Conservation (phyloP, 1,140 invertebrate genomes). For the Lamellibrachia luymesi region DNA sequence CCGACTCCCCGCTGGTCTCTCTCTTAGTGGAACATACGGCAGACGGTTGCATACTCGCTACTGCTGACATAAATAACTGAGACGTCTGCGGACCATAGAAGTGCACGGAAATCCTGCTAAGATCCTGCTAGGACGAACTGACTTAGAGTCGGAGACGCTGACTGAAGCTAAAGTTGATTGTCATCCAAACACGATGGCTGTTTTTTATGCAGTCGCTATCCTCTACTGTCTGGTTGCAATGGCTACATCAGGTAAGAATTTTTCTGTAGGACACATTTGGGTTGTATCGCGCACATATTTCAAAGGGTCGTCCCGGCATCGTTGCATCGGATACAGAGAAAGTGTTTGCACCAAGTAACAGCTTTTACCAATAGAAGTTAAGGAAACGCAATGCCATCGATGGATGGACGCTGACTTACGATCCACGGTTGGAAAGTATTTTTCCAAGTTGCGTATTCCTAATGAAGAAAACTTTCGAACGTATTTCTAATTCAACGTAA, state of each 20-base stretch:
- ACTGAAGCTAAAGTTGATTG: background rate
- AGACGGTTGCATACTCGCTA: background rate
- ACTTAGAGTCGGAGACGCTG: background rate
- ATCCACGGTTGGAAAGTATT: too few relatives aligned
- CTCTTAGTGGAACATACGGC: background rate
- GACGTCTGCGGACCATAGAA: background rate
- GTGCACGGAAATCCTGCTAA: background rate
- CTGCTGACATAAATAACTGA: background rate
- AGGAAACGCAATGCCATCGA: too few relatives aligned
- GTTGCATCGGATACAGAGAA: background rate
- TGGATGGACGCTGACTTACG: too few relatives aligned
- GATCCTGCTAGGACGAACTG: background rate
- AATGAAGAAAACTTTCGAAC: too few relatives aligned
- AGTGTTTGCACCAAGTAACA: too few relatives aligned
- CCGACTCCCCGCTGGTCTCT: too few relatives aligned
- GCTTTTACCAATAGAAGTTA: too few relatives aligned
- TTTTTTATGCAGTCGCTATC: background rate
- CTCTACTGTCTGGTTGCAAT: background rate
- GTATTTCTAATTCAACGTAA: too few relatives aligned
- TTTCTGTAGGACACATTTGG: background rate
- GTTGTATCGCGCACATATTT: background rate
- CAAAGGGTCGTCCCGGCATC: background rate
- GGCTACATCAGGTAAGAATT: background rate
- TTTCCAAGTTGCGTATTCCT: too few relatives aligned
- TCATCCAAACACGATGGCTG: background rate